Base-by-base conservation (phyloP, 2,888 invertebrate species). In the Caenorhabditis sp. region DNA sequence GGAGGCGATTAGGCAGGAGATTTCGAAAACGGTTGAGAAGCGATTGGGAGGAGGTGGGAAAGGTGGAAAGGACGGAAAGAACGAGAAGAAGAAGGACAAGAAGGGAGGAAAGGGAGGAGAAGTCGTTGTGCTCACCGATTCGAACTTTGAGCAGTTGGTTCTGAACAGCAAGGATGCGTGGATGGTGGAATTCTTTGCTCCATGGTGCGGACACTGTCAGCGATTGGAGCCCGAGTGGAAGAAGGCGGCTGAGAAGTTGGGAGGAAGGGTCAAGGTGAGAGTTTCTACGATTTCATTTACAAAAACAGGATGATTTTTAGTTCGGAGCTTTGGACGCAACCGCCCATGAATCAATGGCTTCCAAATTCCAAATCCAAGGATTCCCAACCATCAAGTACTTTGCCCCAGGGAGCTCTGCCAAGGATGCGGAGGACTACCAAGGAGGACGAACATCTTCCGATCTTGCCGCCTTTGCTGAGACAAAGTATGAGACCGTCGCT, bases 241-340 rank as follows among this genome's bases (percentile, higher is more conserved):
- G 60, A 79, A 71, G 35, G 71, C 80, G 18, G 80, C 71, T 4
- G 0, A 97, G 5, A 95, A 97, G 92, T 94, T 99, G 26, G 97
- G 96, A 93, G 98, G 98, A 89, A 98, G 97, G 94, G 92, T 94
- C 20, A 98, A 98, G 93, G 85, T 85, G 32, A 32, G 32, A 32
- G 6, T 40, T 40, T 13, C 2, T 40, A 2, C 13, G 11, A 13
- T 18, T 20, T n/a, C n/a, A n/a, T n/a, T n/a, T n/a, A n/a, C n/a
- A n/a, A n/a, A n/a, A n/a, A n/a, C n/a, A n/a, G n/a, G n/a, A n/a
- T n/a, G n/a, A n/a, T 65, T 60, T 76, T 55, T 55, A 84, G 77
- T 92, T 99, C 24, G 98, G 97, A 69, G 97, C 98, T 1, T 92
- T 98, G 0, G 98, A 99, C 93, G 97, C 98, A 0, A 98, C 98